Percentiles rank a stretch among this genome's conserved stretches.
Conservation (phyloP, 1,140 invertebrate species). For the Ganaspis sp. region DNA sequence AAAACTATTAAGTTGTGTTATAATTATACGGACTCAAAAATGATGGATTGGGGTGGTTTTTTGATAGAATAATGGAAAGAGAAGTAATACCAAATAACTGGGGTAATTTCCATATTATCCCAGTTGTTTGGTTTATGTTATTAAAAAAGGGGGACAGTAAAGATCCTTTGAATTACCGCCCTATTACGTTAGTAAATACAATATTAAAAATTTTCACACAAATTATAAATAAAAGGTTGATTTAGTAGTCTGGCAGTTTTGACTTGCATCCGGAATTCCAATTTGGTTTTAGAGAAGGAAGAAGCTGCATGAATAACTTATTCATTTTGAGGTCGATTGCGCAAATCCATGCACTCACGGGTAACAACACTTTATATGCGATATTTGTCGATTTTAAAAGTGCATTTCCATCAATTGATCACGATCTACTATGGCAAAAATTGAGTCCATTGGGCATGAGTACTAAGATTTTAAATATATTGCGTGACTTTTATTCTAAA, state of each 20-base stretch:
- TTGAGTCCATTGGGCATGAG: background rate
- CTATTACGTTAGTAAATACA: constrained; percentile 51
- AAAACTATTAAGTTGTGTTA: too few species aligned
- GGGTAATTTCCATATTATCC: constrained; percentile 28
- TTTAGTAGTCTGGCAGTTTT: constrained; percentile 42
- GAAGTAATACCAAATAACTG: constrained; percentile 19
- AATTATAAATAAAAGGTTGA: constrained; percentile 40
- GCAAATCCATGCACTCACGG: constrained; percentile 35
- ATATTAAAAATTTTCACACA: too few species aligned
- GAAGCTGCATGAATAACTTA: constrained; percentile 51
- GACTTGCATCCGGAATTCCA: constrained; percentile 50
- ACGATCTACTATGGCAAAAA: constrained; percentile 35
- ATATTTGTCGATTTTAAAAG: too few species aligned
- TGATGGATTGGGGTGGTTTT: constrained; percentile 7
- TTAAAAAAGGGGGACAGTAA: constrained; percentile 48
- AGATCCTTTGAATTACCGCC: constrained; percentile 49
- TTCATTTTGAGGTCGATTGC: constrained; percentile 46
- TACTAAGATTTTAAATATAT: background rate
- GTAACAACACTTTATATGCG: constrained; percentile 9
- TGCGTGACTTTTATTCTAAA: background rate
- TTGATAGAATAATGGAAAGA: constrained; percentile 32
- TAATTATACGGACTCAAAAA: too few species aligned
- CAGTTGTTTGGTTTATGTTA: constrained; percentile 30
- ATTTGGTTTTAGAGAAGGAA: constrained; percentile 48
- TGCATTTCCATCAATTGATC: too few species aligned